These are phyloP conservation scores for Anhinga anhinga DNA, from an alignment of 2,113 vertebrate species.

Conservation along the genomic window DNA sequence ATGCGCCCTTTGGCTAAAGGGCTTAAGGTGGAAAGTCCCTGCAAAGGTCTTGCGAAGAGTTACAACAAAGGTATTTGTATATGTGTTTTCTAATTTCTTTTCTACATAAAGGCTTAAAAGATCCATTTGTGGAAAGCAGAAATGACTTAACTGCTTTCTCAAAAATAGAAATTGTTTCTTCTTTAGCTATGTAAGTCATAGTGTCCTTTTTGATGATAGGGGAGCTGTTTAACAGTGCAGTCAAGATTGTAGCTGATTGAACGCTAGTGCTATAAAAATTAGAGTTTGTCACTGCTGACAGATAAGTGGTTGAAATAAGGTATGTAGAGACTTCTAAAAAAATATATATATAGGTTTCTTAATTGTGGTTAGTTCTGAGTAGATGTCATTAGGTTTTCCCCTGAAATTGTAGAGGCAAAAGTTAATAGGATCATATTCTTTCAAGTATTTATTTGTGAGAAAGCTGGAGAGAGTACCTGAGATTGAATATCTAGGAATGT, in stretches of 20 bases:
- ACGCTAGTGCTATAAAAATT: not conserved
- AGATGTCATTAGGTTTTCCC: not conserved
- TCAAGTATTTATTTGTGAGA: not conserved
- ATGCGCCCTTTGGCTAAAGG: constrained; percentile 78
- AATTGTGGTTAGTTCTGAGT: not conserved
- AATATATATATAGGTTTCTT: rapidly evolving
- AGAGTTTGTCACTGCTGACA: not conserved
- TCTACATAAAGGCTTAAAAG: not conserved
- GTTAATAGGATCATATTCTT: not conserved
- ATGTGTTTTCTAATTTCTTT: not conserved
- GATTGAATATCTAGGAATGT: not conserved
- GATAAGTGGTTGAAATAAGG: not conserved
- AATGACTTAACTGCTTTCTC: not conserved
- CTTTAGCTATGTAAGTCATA: not conserved
- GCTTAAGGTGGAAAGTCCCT: constrained; percentile 71
- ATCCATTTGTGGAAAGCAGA: not conserved
- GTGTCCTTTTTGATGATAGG: not conserved
- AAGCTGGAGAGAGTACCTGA: not conserved
- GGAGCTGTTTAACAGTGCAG: not conserved
- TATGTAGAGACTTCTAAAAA: not conserved
- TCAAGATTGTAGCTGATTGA: not conserved
- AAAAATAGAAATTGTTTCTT: not conserved
- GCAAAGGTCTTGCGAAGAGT: constrained; percentile 79
- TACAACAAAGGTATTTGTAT: constrained; percentile 82
- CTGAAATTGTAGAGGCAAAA: not conserved